These are phyloP conservation scores for Scaptomyza cyrtandrae DNA, from an alignment of 2,888 invertebrate species.

Conservation along the genomic window DNA sequence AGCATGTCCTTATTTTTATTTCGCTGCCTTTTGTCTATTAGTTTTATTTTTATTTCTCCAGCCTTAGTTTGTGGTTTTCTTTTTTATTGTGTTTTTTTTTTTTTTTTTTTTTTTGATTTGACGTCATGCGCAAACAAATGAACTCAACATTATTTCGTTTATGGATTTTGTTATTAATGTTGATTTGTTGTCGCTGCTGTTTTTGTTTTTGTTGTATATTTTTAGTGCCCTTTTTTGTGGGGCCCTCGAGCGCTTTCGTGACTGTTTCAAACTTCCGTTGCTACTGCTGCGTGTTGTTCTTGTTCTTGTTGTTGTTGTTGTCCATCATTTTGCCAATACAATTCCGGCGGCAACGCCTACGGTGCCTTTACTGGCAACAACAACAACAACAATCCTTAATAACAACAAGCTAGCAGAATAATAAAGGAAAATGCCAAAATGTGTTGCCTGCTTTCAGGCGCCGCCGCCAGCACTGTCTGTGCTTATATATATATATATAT, in stretches of 20 bases:
- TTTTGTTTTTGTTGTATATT: conserved; percentile 46
- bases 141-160: conserved; percentile 77
- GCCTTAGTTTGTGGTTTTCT: not conserved
- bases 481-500: conserved; percentile 16
- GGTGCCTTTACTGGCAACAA: conserved; percentile 30
- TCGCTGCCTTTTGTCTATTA: conserved; percentile 1
- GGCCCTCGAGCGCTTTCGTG: conserved; percentile 56
- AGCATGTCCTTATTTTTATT: conserved; percentile 44
- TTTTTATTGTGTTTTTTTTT: not conserved
- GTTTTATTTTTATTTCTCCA: conserved; percentile 22
- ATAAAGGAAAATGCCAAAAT: conserved; percentile 69
- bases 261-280: conserved; percentile 75
- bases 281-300: conserved; percentile 33
- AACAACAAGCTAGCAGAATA: conserved; percentile 19
- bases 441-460: conserved; percentile 74
- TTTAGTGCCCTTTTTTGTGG: conserved; percentile 57
- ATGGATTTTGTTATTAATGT: conserved; percentile 79
- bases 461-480: conserved; percentile 38
- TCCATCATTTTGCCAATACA: conserved; percentile 75
- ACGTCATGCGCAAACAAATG: conserved; percentile 74
- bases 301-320: conserved; percentile 52
- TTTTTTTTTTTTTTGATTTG: conserved; percentile 39
- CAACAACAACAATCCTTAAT: conserved; percentile 24
- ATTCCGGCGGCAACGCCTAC: conserved; percentile 78
- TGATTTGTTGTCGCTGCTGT: conserved; percentile 46